Conservation (phyloP, 2,888 invertebrate species). For the Serripes groenlandicus region DNA sequence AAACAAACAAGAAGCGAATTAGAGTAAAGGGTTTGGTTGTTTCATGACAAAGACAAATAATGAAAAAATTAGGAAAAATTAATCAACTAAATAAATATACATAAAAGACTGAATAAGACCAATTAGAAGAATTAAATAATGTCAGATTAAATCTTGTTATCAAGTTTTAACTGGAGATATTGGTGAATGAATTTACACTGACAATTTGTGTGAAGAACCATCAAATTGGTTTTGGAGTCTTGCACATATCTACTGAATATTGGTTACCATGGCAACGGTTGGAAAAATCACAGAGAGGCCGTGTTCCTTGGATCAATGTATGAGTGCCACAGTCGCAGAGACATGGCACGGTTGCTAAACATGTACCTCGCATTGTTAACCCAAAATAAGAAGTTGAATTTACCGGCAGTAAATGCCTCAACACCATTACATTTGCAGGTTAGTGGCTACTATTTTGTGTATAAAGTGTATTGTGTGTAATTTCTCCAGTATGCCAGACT, state of each 20-base stretch:
- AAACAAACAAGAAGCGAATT: too few species aligned
- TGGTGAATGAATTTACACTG: conserved; percentile 66
- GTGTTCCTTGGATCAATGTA: conserved; percentile 69
- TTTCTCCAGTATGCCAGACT: not conserved
- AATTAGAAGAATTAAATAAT: too few species aligned
- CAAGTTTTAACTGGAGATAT: conserved; percentile 45
- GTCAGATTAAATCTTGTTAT: conserved; percentile 13
- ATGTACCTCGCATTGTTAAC: conserved; percentile 76
- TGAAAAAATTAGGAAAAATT: too few species aligned
- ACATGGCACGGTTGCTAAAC: conserved; percentile 75
- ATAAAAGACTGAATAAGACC: too few species aligned
- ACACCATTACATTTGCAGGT: conserved; percentile 71
- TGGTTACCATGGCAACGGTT: conserved; percentile 73
- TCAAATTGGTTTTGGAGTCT: conserved; percentile 64
- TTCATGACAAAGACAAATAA: too few species aligned
- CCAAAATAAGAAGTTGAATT: conserved; percentile 72
- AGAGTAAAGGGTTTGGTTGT: too few species aligned
- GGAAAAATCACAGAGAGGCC: conserved; percentile 74
- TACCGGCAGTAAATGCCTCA: conserved; percentile 66
- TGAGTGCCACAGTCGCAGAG: conserved; percentile 55
- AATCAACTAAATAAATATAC: too few species aligned
- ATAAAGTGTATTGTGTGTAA: not conserved
- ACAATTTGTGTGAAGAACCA: conserved; percentile 56
- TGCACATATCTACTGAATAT: conserved; percentile 67
- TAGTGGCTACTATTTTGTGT: conserved; percentile 42